A percentile compares a stretch with the other conserved stretches of the same genome.
phyloP scores from a whole-genome alignment of 2,797 vertebrate species.

The Acrocephalus scirpaceus region DNA sequence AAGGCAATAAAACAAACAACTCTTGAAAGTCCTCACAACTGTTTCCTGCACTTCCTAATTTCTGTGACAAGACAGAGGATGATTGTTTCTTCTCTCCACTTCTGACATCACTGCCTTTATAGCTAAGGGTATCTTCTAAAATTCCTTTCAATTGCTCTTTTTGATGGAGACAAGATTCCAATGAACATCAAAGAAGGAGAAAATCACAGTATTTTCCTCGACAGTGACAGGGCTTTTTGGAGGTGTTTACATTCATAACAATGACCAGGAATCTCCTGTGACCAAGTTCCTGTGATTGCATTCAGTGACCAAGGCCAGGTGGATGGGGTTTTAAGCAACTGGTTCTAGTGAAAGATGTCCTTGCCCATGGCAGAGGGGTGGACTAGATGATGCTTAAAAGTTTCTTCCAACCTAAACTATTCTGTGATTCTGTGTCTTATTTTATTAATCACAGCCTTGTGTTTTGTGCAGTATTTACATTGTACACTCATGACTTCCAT shows the following conservation, averaged over 20 bases:
- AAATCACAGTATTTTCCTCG: not conserved
- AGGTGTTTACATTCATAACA: not conserved
- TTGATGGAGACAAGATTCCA: not conserved
- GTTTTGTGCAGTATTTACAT: not conserved
- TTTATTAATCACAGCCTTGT: not conserved
- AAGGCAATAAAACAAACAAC: not conserved
- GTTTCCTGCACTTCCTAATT: not conserved
- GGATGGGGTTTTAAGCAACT: not conserved
- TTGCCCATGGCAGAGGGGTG: not conserved
- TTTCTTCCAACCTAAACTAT: not conserved
- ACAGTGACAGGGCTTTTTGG: not conserved
- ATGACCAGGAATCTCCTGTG: not conserved
- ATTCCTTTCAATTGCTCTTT: not conserved
- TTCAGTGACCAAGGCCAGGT: not conserved
- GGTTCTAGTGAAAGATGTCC: not conserved
- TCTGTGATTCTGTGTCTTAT: not conserved
- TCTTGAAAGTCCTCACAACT: not conserved
- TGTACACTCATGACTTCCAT: fast-evolving
- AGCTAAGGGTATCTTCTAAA: not conserved
- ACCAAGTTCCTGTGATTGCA: not conserved
- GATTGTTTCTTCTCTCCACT: not conserved
- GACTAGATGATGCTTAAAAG: not conserved
- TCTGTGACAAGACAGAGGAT: not conserved
- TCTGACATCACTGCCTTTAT: not conserved
- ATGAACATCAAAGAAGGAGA: not conserved